A percentile compares a stretch with the other conserved stretches of the same genome.
Conservation (phyloP, 2,797 vertebrate genomes). For the Onychomys leucogaster region DNA sequence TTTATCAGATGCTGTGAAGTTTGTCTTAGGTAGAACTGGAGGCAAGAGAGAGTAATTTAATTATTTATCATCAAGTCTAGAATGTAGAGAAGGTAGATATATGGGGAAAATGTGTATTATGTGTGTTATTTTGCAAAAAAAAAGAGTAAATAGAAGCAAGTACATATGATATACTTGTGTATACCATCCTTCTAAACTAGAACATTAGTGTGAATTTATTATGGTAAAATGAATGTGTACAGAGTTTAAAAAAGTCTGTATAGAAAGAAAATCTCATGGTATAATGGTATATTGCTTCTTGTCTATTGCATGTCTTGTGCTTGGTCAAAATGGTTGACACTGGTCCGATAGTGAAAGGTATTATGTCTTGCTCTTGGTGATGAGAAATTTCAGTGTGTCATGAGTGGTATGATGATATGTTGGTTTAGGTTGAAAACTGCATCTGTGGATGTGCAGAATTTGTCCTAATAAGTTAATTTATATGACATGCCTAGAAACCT, state of each 20-base stretch:
- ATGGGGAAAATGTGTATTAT: neutral
- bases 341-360: neutral
- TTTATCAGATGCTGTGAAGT: neutral
- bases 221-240: neutral
- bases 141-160: neutral
- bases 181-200: neutral
- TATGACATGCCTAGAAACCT: neutral
- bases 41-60: neutral
- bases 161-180: neutral
- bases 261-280: neutral
- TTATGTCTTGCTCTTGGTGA: neutral
- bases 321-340: neutral
- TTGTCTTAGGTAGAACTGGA: neutral
- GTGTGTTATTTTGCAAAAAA: neutral
- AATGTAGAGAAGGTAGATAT: neutral
- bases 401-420: neutral
- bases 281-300: neutral
- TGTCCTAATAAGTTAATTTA: neutral
- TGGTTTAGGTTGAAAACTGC: neutral
- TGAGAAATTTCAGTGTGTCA: neutral
- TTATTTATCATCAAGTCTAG: neutral
- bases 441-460: neutral
- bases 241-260: neutral
- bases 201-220: neutral
- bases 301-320: neutral